A percentile compares a stretch with the other conserved stretches of the same genome.
Conservation (phyloP, 2,113 vertebrate species). For the Egretta garzetta region DNA sequence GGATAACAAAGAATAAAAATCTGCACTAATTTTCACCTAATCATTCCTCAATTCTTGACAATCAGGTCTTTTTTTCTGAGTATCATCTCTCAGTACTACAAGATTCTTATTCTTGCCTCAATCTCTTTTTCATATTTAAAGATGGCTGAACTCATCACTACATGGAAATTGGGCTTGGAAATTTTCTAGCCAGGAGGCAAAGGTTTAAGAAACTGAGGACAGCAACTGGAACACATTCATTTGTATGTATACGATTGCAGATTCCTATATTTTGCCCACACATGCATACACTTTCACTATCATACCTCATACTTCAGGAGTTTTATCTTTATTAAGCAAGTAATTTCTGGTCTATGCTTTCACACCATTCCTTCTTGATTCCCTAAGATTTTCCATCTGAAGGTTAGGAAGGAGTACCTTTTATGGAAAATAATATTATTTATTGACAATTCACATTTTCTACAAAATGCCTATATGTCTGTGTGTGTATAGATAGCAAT, state of each 20-base stretch:
- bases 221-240: not conserved
- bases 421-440: not conserved
- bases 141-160: not conserved
- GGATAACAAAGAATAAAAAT: not conserved
- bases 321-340: not conserved
- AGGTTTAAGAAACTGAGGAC: not conserved
- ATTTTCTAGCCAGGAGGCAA: not conserved
- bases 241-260: not conserved
- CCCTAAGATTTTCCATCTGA: not conserved
- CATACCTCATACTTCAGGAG: not conserved
- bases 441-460: not conserved
- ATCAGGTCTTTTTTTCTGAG: not conserved
- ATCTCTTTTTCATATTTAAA: not conserved
- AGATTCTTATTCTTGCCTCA: not conserved
- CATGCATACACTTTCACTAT: not conserved
- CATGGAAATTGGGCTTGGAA: not conserved
- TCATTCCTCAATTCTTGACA: not conserved
- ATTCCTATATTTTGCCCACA: not conserved
- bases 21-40: not conserved
- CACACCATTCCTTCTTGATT: not conserved
- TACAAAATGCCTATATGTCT: not conserved
- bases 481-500: rapidly evolving
- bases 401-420: not conserved
- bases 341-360: not conserved
- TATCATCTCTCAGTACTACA: not conserved